Base-by-base conservation (phyloP, 2,797 vertebrate genomes). In the Galago senegalensis region DNA sequence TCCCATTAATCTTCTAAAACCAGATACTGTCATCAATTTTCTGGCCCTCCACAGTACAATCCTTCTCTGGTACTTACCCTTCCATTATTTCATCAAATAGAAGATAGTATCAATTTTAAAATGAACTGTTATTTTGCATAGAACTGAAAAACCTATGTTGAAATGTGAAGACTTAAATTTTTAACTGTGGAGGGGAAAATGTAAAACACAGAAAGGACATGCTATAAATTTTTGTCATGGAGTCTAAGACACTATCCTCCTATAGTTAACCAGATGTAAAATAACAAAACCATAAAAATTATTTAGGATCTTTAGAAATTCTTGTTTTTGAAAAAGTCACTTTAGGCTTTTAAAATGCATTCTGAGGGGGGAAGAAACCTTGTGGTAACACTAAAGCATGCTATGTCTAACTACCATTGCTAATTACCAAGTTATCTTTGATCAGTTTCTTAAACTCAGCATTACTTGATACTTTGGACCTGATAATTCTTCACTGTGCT, bases 371-470 rank as follows among this genome's bases (percentile, higher is more conserved):
- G 18, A 46, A 21, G 56, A 20, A 46, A 37, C 21, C 49, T 91
- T 79, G 20, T 76, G 43, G 25, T 43, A 83, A 82, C 40, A 82
- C 75, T 86, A 73, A 58, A 81, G 49, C 69, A 65, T 31, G 6
- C 56, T 56, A 46, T 72, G 58, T 69, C 43, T 77, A 94, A 83
- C 31, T 34, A 25, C 18, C 18, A 81, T 10, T 80, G 58, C 60
- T 86, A 89, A 92, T 53, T 89, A 87, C 63, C 56, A 85, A 58
- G 27, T 92, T 69, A 82, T n/a, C n/a, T 79, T 65, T 56, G 25
- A 76, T 82, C 23, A 23, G 31, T 67, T 76, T 96, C 53, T 82
- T 25, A 77, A 70, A 67, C 10, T 70, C 13, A 49, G 25, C 16
- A 87, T 34, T 91, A 43, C 2, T 63, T 69, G 70, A 93, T 34